Base-by-base conservation (phyloP, 2,113 vertebrate genomes). In the Hippocampus zosterae region DNA sequence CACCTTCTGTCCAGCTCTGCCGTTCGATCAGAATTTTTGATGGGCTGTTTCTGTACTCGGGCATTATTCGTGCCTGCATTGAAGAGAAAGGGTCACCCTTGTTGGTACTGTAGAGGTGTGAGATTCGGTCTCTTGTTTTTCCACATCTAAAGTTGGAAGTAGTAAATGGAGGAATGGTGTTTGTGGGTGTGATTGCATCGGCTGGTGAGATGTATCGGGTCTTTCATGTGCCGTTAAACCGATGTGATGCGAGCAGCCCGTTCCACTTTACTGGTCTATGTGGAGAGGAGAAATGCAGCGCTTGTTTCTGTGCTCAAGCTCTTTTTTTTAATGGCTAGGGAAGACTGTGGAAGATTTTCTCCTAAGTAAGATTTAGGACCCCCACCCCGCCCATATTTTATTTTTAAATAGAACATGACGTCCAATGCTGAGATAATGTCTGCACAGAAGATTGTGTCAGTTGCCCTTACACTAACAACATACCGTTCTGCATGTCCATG, bases 381-480 rank as follows among this genome's bases (percentile, higher is more conserved):
- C 41, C 10, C 23, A 4, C 23, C 41, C 10, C 5, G 5, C 23
- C 23, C 10, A 13, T 25, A 1, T 12, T 33, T 29, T 18, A 25
- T 65, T 12, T 23, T 65, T 65, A 44, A 44, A 44, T 25, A 44
- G 41, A 44, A 25, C n/a, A 23, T 44, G 18, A 65, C 15, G 13
- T 5, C 60, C 19, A 40, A n/a, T 1, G 21, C 15, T 18, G 15
- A 29, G 46, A 76, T 68, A 78, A 73, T 79, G 79, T 87, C 77
- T 82, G 72, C 74, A 64, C 74, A 68, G 50, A 75, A 76, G 78
- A 69, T 67, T 83, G 85, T 86, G 85, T 86, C 80, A 71, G 81
- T 84, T 86, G 80, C 75, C 77, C n/a, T 82, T 84, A 69, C 75
- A 68, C 79, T 81, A 84, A 76, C 82, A 81, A 75, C 80, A 46